Evolutionary conservation across 2,797 vertebrate species (phyloP), one percentile per base, ranked within the genome.

Genomic region (Halcyon smyrnensis): DNA sequence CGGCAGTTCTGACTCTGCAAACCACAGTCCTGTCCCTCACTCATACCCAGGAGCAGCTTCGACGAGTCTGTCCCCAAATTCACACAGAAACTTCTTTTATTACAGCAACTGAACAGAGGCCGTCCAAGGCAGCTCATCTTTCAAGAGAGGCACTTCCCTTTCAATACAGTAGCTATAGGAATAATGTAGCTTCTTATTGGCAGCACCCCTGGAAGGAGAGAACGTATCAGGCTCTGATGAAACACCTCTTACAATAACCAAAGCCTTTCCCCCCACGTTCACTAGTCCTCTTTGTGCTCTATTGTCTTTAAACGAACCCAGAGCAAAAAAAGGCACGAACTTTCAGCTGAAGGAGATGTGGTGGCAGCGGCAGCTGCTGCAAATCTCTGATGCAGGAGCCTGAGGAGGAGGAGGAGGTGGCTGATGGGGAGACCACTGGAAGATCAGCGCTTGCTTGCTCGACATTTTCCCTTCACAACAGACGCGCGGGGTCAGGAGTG

Each of bases 201-300:
- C 94, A 93, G 90, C 80, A 57, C 76, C 74, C 87, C 83, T 76
- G 91, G 77, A 76, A 94, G 73, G 65, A 88, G 90, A 56, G 76
- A 81, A 64, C 30, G 13, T 27, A 65, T 43, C 65, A 24, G 74
- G 86, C 63, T 81, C 59, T 75, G 90, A 81, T 67, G 88, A 94
- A 97, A 95, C 88, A 65, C 80, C 67, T 90, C 88, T 60, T 54
- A 84, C 74, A 83, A 76, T 50, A 95, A 60, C 88, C 76, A 37
- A 24, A 87, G 92, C 73, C 62, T 50, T 77, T 77, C 82, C 51
- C 87, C 9, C 34, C 76, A 2, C 50, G 17, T 60, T 36, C 30
- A 0, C 69, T 62, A 3, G n/a, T 18, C 84, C 87, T 53, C 78
- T 79, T 69, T 63, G 85, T 51, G 90, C 89, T 88, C 91, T 10